phyloP scores from a whole-genome alignment of 2,113 vertebrate species.

The Coreoperca whiteheadi region DNA sequence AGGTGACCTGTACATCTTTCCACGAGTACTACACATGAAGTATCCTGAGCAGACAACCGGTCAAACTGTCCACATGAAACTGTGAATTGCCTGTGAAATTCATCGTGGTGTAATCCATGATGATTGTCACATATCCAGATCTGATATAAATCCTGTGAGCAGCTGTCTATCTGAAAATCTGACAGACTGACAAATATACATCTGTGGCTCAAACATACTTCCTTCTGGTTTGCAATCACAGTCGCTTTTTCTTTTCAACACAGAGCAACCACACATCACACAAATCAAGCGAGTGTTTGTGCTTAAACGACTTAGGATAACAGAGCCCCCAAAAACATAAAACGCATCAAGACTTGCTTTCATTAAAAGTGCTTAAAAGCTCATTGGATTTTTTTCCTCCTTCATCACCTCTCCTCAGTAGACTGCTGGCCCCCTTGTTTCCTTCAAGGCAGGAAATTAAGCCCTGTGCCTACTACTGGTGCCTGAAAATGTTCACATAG shows the following conservation, averaged over 20 bases:
- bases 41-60: background rate
- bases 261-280: constrained; percentile 41
- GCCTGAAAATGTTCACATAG: background rate
- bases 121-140: constrained; percentile 22
- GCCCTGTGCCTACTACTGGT: constrained; percentile 20
- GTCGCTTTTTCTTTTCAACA: constrained; percentile 39
- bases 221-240: constrained; percentile 33
- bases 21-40: background rate
- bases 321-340: constrained; percentile 9
- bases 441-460: constrained; percentile 68
- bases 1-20: constrained; percentile 2
- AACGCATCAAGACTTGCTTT: constrained; percentile 54
- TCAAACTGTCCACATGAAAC: constrained; percentile 15
- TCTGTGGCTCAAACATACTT: constrained; percentile 12
- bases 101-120: constrained; percentile 13
- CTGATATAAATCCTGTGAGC: constrained; percentile 13
- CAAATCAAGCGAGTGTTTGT: constrained; percentile 50
- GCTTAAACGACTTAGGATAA: constrained; percentile 28
- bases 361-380: constrained; percentile 74
- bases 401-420: constrained; percentile 43
- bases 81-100: constrained; percentile 43
- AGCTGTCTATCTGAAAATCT: constrained; percentile 32
- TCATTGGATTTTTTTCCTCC: constrained; percentile 54
- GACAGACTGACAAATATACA: constrained; percentile 22
- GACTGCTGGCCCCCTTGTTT: constrained; percentile 38